Base-by-base conservation (phyloP, 2,113 vertebrate species). In the Oenanthe melanoleuca region DNA sequence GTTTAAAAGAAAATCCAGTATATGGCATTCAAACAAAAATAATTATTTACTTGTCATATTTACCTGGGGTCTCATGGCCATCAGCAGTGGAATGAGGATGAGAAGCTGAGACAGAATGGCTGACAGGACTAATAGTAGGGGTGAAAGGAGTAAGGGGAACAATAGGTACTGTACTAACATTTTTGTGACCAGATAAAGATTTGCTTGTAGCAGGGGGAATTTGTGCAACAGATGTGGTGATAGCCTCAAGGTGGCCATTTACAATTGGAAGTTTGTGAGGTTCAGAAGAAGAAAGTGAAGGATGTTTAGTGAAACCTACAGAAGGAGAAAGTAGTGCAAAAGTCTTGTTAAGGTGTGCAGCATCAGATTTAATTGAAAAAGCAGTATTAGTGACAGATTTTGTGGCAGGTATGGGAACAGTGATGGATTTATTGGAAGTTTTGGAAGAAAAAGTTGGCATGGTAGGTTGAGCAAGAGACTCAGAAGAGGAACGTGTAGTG, bases 31-130 rank as follows among this genome's bases (percentile, higher is more conserved):
- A 56, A 79, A 55, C 63, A 34, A 45, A 53, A 63, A 50, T 0
- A 21, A 33, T 16, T 2, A 59, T 40, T 70, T 42, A 82, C 24
- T 80, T 83, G 20, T 83, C 14, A n/a, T 91, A 93, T 69, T 98
- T 97, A 98, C 98, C 97, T 97, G 93, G 94, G 49, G 55, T 93
- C 44, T 66, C 71, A 23, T 12, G 85, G 71, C 67, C 34, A 61
- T 38, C 88, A 53, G 82, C 90, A 71, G 49, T 56, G 55, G 91
- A 80, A 72, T 70, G 65, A 86, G 88, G 90, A 31, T 21, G 56
- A 83, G 94, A 63, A 91, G 80, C 81, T 22, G 83, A 82, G 64
- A 94, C 86, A 88, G 92, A 92, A 50, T 38, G 88, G 65, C 83
- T 92, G 59, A 80, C 4, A 73, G 95, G 89, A 81, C 82, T 90